phyloP scores from a whole-genome alignment of 2,797 vertebrate species.

The Phaenicophaeus curvirostris region DNA sequence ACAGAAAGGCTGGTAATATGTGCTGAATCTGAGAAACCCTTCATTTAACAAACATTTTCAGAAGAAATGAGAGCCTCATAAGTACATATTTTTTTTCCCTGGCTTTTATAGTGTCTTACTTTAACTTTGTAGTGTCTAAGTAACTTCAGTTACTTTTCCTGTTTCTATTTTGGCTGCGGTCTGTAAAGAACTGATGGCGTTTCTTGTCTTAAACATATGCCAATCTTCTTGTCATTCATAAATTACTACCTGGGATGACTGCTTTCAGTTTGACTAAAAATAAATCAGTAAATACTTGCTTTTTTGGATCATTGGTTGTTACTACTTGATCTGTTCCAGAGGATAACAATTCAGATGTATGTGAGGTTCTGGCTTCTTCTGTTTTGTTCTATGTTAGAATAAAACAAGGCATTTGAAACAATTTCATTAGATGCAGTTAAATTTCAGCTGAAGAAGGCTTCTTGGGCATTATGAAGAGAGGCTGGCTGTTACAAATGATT shows the following conservation, averaged over 20 bases:
- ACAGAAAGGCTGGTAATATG: neutral
- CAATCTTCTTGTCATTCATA: constrained; percentile 46
- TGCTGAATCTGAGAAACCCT: neutral
- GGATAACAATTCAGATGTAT: constrained; percentile 44
- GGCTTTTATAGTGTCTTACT: neutral
- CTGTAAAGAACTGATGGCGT: constrained; percentile 11
- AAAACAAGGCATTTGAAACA: neutral
- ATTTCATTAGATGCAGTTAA: neutral
- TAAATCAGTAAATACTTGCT: constrained; percentile 39
- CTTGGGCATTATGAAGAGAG: neutral
- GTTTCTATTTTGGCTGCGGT: constrained; percentile 46
- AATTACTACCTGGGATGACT: constrained; percentile 55
- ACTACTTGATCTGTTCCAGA: constrained; percentile 8
- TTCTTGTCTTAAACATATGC: constrained; percentile 40
- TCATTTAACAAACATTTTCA: neutral
- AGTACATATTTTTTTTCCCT: neutral
- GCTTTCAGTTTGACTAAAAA: constrained; percentile 55
- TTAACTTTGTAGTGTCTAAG: neutral
- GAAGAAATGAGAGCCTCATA: neutral
- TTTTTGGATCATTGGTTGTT: neutral
- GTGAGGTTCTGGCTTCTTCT: neutral
- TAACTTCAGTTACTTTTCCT: constrained; percentile 24
- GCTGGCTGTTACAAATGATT: neutral
- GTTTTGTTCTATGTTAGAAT: neutral
- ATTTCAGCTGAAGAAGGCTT: neutral